These are phyloP conservation scores for Tuberolachnus salignus DNA, from an alignment of 2,888 invertebrate genomes.

Conservation along the genomic window DNA sequence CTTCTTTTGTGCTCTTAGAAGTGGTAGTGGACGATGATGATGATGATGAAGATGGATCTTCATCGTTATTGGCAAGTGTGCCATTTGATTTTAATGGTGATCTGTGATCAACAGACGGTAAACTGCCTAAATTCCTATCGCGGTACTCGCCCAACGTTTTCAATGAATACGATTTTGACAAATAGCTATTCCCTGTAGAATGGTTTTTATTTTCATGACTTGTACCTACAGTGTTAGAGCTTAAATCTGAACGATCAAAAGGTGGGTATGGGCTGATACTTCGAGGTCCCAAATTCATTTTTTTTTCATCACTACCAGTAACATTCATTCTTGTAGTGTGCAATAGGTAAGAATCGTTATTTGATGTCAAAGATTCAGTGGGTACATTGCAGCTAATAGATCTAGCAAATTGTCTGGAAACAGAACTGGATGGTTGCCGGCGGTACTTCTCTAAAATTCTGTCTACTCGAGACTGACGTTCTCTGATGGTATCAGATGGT, in stretches of 20 bases:
- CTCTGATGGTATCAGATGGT: background rate
- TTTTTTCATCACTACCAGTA: background rate
- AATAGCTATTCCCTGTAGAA: background rate
- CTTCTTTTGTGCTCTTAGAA: constrained; percentile 28
- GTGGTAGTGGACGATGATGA: constrained; percentile 16
- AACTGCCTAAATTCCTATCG: background rate
- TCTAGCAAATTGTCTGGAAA: constrained; percentile 31
- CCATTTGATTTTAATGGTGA: background rate
- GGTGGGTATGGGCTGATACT: constrained; percentile 59
- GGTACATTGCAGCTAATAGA: constrained; percentile 35
- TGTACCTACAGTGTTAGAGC: background rate
- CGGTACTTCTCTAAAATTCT: constrained; percentile 45
- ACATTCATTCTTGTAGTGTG: background rate
- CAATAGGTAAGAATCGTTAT: background rate
- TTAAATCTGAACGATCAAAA: constrained; percentile 15
- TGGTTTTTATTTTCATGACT: background rate
- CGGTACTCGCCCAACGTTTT: constrained; percentile 20
- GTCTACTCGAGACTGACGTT: constrained; percentile 43
- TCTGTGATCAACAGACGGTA: background rate
- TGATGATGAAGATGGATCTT: constrained; percentile 26
- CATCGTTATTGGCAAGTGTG: constrained; percentile 3
- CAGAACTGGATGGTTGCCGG: constrained; percentile 24
- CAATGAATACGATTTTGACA: constrained; percentile 40
- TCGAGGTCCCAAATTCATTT: constrained; percentile 56
- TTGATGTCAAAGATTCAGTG: background rate